Conservation (phyloP, 2,113 vertebrate species). For the Neopipo cinnamomea region DNA sequence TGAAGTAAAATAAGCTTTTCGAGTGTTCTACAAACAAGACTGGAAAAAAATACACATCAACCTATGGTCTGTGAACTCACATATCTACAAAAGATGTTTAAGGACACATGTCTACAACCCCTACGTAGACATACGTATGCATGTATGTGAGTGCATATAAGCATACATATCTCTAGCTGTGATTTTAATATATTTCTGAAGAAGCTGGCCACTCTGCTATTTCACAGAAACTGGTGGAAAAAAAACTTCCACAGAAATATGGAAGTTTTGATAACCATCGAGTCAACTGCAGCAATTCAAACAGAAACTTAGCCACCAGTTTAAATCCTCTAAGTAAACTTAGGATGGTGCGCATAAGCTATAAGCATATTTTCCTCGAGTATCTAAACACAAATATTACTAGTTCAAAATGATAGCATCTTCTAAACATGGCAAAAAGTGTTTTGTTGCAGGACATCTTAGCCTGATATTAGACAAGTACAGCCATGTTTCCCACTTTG, state of each 20-base stretch:
- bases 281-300: neutral
- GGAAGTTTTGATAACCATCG: neutral
- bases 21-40: neutral
- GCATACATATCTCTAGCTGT: neutral
- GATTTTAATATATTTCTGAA: neutral
- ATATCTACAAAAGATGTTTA: neutral
- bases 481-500: neutral
- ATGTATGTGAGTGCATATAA: neutral
- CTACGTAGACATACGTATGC: neutral
- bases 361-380: neutral
- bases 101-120: neutral
- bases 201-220: neutral
- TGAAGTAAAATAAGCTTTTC: neutral
- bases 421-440: neutral
- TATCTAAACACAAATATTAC: neutral
- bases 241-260: neutral
- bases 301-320: neutral
- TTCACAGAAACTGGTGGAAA: neutral
- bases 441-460: neutral
- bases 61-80: neutral
- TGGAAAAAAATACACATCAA: neutral
- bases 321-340: neutral
- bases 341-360: neutral
- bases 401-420: neutral
- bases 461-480: neutral